phyloP scores from a whole-genome alignment of 2,113 vertebrate species.

The Heloderma charlesbogerti region DNA sequence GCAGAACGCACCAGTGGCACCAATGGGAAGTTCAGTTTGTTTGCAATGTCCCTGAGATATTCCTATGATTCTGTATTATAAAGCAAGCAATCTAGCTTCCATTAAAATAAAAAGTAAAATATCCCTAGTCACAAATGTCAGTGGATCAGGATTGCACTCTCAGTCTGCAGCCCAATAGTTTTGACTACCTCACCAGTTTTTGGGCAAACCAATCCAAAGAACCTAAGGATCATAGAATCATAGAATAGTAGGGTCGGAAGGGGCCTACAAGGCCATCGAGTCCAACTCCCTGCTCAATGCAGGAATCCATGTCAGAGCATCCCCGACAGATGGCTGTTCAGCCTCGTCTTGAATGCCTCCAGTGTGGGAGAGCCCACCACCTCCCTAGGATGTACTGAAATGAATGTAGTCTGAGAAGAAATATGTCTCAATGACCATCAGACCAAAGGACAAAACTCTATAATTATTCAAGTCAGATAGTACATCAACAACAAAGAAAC shows the following conservation, averaged over 20 bases:
- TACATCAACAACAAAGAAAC: slow-evolving; percentile 70
- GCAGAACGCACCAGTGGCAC: no score
- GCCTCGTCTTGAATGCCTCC: no score
- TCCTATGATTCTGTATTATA: neutral
- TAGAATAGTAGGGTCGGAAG: no score
- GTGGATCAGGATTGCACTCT: neutral
- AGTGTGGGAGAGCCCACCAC: no score
- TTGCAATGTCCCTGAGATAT: neutral
- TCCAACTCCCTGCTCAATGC: no score
- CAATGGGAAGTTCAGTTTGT: neutral
- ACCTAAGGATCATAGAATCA: no score
- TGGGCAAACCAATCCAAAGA: neutral
- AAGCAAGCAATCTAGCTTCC: neutral
- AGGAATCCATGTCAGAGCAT: no score
- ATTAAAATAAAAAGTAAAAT: neutral
- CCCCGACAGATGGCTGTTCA: no score
- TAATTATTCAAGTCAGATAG: slow-evolving; percentile 76
- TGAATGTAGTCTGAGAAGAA: slow-evolving; percentile 54
- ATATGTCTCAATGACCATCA: slow-evolving; percentile 57
- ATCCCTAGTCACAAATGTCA: neutral
- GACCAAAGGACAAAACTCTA: slow-evolving; percentile 57
- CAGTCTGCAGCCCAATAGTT: neutral
- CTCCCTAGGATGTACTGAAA: slow-evolving; percentile 14
- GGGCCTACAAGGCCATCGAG: no score
- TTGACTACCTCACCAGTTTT: neutral